Conservation (phyloP, 2,888 invertebrate species). For the Dione vanillae region DNA sequence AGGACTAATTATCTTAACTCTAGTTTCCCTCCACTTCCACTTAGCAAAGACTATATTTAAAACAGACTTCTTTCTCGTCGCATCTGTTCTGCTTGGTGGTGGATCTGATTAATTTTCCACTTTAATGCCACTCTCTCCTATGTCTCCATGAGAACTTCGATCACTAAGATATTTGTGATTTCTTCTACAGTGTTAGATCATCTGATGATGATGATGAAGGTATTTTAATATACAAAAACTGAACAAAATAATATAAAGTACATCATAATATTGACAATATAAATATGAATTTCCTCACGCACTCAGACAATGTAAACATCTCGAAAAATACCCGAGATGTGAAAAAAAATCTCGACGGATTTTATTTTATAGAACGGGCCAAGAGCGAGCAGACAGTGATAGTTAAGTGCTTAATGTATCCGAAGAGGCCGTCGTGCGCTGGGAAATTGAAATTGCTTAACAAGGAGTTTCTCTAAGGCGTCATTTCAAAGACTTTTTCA, state of each 20-base stretch:
- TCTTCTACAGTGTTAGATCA: too few relatives aligned
- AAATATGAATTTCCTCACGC: conserved; percentile 29
- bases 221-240: background rate
- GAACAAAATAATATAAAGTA: conserved; percentile 15
- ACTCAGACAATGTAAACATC: conserved; percentile 45
- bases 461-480: conserved; percentile 48
- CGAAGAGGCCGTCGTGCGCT: conserved; percentile 71
- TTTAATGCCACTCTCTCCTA: too few relatives aligned
- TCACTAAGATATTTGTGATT: too few relatives aligned
- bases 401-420: conserved; percentile 83
- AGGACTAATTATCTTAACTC: too few relatives aligned
- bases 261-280: conserved; percentile 1
- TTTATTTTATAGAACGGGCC: conserved; percentile 69
- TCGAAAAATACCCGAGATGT: conserved; percentile 39
- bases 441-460: conserved; percentile 79
- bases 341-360: conserved; percentile 47
- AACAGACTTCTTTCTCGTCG: too few relatives aligned
- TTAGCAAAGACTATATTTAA: too few relatives aligned
- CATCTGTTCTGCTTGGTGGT: too few relatives aligned
- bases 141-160: too few relatives aligned
- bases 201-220: too few relatives aligned
- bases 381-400: conserved; percentile 80
- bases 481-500: conserved; percentile 31
- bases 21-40: too few relatives aligned
- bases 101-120: too few relatives aligned